Conservation (phyloP, 2,888 invertebrate genomes). For the Leptothorax acervorum region DNA sequence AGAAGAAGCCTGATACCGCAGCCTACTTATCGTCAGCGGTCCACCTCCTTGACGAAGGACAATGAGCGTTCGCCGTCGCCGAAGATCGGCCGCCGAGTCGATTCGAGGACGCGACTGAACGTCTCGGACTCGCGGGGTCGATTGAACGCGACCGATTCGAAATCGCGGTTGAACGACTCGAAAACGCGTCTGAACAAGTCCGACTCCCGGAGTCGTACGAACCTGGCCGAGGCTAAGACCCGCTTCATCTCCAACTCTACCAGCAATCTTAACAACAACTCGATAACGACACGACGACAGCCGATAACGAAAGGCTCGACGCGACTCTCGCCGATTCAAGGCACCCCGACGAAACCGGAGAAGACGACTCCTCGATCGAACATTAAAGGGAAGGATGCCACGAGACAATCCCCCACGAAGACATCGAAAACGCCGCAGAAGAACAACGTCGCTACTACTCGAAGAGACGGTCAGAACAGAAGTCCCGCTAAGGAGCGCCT, state of each 20-base stretch:
- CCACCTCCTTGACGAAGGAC: slow-evolving; percentile 78
- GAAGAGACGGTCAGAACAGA: slow-evolving; percentile 56
- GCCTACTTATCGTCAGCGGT: slow-evolving; percentile 78
- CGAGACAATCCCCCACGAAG: slow-evolving; percentile 65
- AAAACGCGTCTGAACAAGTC: slow-evolving; percentile 58
- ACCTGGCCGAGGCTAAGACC: slow-evolving; percentile 39
- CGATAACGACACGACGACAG: slow-evolving; percentile 47
- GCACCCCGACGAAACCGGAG: slow-evolving; percentile 80
- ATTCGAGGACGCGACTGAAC: slow-evolving; percentile 68
- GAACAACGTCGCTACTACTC: slow-evolving; percentile 61
- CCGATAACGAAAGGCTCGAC: slow-evolving; percentile 49
- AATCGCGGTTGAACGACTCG: slow-evolving; percentile 63
- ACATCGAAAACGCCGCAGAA: slow-evolving; percentile 64
- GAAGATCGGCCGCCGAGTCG: slow-evolving; percentile 76
- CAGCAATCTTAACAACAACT: slow-evolving; percentile 13
- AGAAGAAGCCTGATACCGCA: slow-evolving; percentile 83
- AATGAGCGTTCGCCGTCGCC: slow-evolving; percentile 77
- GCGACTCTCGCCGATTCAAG: slow-evolving; percentile 81
- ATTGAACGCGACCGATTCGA: slow-evolving; percentile 64
- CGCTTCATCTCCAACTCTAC: slow-evolving; percentile 42
- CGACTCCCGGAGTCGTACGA: slow-evolving; percentile 55
- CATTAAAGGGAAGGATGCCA: slow-evolving; percentile 42
- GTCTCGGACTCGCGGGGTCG: slow-evolving; percentile 60
- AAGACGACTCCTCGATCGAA: slow-evolving; percentile 47
- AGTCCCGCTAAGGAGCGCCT: slow-evolving; percentile 63